Base-by-base conservation (phyloP, 2,113 vertebrate species). In the Misgurnus mizolepis region DNA sequence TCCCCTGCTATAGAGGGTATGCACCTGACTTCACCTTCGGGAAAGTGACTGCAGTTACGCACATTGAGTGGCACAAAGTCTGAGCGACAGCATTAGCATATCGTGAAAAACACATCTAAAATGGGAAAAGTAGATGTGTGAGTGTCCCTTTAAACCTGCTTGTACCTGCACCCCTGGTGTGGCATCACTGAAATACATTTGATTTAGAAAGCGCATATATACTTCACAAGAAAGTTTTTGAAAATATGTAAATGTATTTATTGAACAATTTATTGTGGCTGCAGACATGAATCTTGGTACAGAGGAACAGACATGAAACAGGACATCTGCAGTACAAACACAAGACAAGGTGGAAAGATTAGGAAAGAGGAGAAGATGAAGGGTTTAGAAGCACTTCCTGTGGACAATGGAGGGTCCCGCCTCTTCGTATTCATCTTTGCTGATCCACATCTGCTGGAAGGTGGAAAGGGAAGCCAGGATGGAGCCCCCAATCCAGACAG, bases 361-460 rank as follows among this genome's bases (percentile, higher is more conserved):
- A 70, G 17, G 55, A 77, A 67, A 9, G 61, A 58, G 50, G 27
- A 27, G 22, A 49, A 27, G 43, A 17, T 34, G 50, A 60, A 73
- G 17, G 47, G 6, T 83, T 93, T 92, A 96, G 93, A 96, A 96
- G 91, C 95, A 96, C 88, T 96, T 96, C 89, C 95, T 90, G 91
- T 96, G 95, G 80, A 96, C 94, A 18, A 96, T 96, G 77, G 95
- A 96, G 15, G 95, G 95, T 10, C 95, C 95, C 0, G 95, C 93
- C 81, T 96, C 95, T 11, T 96, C 95, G 0, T 96, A 96, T 83
- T 96, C 95, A 0, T 94, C 95, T 86, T 96, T 96, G 94, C 94
- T 96, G 93, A 96, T 96, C 95, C 95, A 96, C 95, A 96, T 96
- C 91, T 95, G 95, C 92, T 96, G 95, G 91, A 96, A 96, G 90